Evolutionary conservation across 2,888 invertebrate species (phyloP).

Genomic region (Ichneumon xanthorius): DNA sequence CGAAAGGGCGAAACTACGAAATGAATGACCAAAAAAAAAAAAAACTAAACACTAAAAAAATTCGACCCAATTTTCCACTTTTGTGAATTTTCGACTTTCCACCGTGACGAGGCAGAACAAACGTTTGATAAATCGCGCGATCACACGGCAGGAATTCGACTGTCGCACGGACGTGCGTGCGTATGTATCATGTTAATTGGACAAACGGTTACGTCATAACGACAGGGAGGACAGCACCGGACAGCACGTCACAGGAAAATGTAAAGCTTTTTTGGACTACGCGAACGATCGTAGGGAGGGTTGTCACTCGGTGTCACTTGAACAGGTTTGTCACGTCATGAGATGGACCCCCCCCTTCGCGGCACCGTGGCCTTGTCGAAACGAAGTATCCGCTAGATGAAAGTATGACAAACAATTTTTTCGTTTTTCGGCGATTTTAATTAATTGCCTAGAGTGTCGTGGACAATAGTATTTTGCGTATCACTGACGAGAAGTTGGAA

Average conservation of each 20-base stretch:
- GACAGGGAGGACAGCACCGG: conserved; percentile 13
- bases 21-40: neutral
- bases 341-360: neutral
- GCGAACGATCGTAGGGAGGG: conserved; percentile 22
- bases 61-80: neutral
- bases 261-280: conserved; percentile 11
- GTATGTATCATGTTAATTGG: conserved; percentile 60
- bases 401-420: neutral
- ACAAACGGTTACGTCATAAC: conserved; percentile 58
- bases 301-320: conserved; percentile 38
- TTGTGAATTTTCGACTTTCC: conserved; percentile 1
- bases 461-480: neutral
- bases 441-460: neutral
- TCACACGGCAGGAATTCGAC: conserved; percentile 29
- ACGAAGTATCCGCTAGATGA: neutral
- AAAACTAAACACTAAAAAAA: neutral
- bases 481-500: conserved; percentile 6
- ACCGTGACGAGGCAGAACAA: conserved; percentile 13
- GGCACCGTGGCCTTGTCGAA: neutral
- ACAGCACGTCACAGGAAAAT: conserved; percentile 20
- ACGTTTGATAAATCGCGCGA: conserved; percentile 37
- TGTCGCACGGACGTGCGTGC: conserved; percentile 22
- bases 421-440: neutral
- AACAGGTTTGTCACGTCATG: conserved; percentile 26
- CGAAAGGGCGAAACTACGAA: neutral